A percentile compares a stretch with the other conserved stretches of the same genome.
Evolutionary conservation across 2,888 invertebrate species (phyloP).

Genomic region (Sycophila texana): DNA sequence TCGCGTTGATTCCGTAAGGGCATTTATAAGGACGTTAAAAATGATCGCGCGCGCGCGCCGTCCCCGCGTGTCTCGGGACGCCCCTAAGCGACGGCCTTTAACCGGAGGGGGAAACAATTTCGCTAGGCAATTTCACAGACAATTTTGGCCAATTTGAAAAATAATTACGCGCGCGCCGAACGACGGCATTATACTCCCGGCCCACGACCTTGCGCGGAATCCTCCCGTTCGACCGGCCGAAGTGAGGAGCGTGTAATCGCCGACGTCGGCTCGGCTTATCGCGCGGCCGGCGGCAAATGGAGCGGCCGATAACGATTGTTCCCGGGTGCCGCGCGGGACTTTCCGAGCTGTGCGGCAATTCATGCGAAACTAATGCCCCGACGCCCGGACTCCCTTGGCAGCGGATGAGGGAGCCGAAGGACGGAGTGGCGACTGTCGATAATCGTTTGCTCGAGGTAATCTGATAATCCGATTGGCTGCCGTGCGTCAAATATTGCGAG

Average conservation of each 20-base stretch:
- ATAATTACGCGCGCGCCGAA: slow-evolving; percentile 21
- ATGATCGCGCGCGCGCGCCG: slow-evolving; percentile 12
- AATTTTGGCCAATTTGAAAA: slow-evolving; percentile 35
- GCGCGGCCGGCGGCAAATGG: not conserved
- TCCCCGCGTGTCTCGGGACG: too few species aligned
- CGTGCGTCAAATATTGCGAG: slow-evolving; percentile 71
- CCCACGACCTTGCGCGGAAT: slow-evolving; percentile 20
- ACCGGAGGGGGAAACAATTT: slow-evolving; percentile 27
- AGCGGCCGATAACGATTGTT: not conserved
- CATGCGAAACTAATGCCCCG: not conserved
- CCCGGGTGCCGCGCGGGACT: too few species aligned
- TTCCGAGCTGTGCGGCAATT: not conserved
- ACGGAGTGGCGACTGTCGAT: slow-evolving; percentile 26
- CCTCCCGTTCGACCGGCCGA: not conserved
- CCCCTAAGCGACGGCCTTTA: slow-evolving; percentile 7
- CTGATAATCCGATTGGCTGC: slow-evolving; percentile 72
- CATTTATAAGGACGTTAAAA: slow-evolving; percentile 3
- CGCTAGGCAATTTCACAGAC: slow-evolving; percentile 4
- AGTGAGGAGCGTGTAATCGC: not conserved
- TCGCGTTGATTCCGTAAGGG: slow-evolving; percentile 30
- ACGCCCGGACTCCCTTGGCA: not conserved
- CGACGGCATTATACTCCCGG: not conserved
- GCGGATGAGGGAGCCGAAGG: not conserved
- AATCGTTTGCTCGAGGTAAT: slow-evolving; percentile 63
- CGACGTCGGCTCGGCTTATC: not conserved